Evolutionary conservation across 1,140 invertebrate species (phyloP).

Genomic region (Drosophila mojavensis): DNA sequence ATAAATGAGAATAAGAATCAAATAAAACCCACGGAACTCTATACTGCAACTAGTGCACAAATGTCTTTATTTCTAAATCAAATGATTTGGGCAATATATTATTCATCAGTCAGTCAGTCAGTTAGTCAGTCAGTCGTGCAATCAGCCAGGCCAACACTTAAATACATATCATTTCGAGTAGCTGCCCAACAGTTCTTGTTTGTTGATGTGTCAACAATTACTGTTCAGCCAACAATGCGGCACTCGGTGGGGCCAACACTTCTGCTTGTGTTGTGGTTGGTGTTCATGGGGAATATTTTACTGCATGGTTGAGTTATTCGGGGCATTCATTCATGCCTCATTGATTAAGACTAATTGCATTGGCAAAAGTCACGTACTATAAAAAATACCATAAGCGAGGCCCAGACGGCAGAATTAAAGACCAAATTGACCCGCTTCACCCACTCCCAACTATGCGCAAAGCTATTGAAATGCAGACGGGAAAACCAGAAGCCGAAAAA

Average conservation of each 20-base stretch:
- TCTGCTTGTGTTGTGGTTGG: slow-evolving; percentile 23
- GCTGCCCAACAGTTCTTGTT: neutral
- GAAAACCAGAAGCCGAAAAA: slow-evolving; percentile 39
- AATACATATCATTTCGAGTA: too few species aligned
- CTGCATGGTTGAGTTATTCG: slow-evolving; percentile 47
- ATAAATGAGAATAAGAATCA: too few species aligned
- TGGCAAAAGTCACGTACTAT: slow-evolving; percentile 43
- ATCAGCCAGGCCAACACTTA: neutral
- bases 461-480: slow-evolving; percentile 58
- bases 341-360: slow-evolving; percentile 76
- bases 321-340: slow-evolving; percentile 45
- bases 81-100: too few species aligned
- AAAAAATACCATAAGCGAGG: slow-evolving; percentile 45
- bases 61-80: too few species aligned
- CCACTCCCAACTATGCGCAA: slow-evolving; percentile 27
- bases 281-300: slow-evolving; percentile 1
- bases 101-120: too few species aligned
- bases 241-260: slow-evolving; percentile 31
- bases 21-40: too few species aligned
- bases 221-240: slow-evolving; percentile 36
- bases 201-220: slow-evolving; percentile 22
- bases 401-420: neutral
- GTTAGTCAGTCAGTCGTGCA: neutral
- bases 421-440: slow-evolving; percentile 51
- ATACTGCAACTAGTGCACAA: too few species aligned